A percentile compares a stretch with the other conserved stretches of the same genome.
phyloP scores from a whole-genome alignment of 2,888 invertebrate species.

The Thymelicus lineola region DNA sequence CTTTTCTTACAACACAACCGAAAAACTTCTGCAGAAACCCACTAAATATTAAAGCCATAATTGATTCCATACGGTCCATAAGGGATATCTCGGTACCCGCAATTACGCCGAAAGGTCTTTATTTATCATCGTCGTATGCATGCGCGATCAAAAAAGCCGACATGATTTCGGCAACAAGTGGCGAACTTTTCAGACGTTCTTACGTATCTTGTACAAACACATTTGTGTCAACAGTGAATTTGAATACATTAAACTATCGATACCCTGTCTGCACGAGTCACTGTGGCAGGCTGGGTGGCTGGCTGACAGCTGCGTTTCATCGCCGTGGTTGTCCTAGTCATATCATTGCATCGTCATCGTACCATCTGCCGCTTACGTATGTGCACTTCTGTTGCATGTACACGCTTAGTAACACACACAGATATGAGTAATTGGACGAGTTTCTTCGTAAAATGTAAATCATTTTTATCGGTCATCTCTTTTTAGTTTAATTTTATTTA shows the following conservation, averaged over 20 bases:
- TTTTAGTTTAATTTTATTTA: too few relatives aligned
- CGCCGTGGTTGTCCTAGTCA: constrained; percentile 16
- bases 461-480: too few relatives aligned
- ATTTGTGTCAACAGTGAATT: constrained; percentile 2
- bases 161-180: neutral
- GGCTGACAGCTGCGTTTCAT: constrained; percentile 19
- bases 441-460: neutral
- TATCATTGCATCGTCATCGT: constrained; percentile 21
- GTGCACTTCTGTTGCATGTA: neutral
- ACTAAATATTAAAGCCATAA: too few relatives aligned
- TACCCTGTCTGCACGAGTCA: neutral
- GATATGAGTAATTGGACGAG: neutral
- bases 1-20: too few relatives aligned
- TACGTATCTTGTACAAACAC: neutral
- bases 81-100: too few relatives aligned
- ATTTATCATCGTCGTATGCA: too few relatives aligned
- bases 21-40: too few relatives aligned
- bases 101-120: too few relatives aligned
- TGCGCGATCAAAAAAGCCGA: neutral
- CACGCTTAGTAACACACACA: neutral
- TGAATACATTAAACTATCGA: neutral
- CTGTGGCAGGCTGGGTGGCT: neutral
- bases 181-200: neutral
- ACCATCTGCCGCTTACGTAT: constrained; percentile 9
- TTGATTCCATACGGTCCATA: too few relatives aligned